Evolutionary conservation across 2,113 vertebrate genomes (phyloP), one percentile per base, ranked within the genome.

Genomic region (Kryptolebias marmoratus): DNA sequence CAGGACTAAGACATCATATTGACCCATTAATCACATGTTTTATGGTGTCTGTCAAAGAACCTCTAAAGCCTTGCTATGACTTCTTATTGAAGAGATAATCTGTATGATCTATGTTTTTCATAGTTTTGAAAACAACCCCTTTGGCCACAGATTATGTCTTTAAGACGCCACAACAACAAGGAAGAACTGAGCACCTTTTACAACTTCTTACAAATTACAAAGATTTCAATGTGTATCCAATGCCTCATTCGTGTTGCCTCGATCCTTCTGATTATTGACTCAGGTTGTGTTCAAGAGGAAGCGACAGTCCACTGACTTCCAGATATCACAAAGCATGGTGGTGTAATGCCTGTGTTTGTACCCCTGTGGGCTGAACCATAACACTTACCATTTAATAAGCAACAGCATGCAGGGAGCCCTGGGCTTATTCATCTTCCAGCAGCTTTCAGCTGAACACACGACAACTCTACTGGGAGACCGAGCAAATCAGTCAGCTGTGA

Each of bases 321-420:
- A 83, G 74, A 83, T 78, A 90, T 86, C 81, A 85, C 56, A 63
- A 76, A 82, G 66, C 58, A 60, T 77, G 70, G 68, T 59, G 56
- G 69, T 70, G 64, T 79, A 83, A 84, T 81, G 80, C 75, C 65
- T 83, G 45, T 82, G 82, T 90, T 89, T 84, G 84, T 75, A 77
- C 84, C 87, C 84, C 83, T 84, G 66, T 67, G 74, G 85, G 87
- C 64, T 70, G 66, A 74, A 68, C 82, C 75, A 77, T 84, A 87
- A 89, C 89, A 83, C 88, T 89, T 90, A 83, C 76, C 78, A 61
- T 91, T 91, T 87, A 91, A 91, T 92, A 89, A 85, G 79, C 62
- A 73, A 69, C 83, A 73, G 77, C 83, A 87, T 76, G 80, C 75
- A 77, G 85, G 86, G 86, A 84, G 64, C 67, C 74, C 58, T 73